phyloP scores from a whole-genome alignment of 2,797 vertebrate species.

The Cyprinella venusta region DNA sequence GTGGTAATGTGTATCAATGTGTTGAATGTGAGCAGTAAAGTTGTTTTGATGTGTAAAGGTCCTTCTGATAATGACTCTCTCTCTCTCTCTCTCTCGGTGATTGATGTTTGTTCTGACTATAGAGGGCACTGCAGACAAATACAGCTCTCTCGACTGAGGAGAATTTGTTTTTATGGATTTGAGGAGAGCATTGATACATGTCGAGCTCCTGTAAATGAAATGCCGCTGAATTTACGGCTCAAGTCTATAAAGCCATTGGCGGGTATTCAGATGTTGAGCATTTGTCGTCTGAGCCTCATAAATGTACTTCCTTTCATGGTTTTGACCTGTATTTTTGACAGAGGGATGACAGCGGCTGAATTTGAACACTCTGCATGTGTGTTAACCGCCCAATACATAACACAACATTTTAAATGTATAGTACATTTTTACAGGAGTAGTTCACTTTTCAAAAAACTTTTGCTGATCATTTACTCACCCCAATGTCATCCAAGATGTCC shows the following conservation, averaged over 20 bases:
- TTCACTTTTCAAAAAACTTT: too few relatives aligned
- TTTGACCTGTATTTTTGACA: not conserved
- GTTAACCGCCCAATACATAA: not conserved
- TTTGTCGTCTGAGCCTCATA: not conserved
- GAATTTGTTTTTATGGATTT: slow-evolving; percentile 6
- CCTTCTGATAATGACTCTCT: not conserved
- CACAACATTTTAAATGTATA: too few relatives aligned
- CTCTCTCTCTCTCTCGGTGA: slow-evolving; percentile 1
- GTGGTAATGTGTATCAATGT: not conserved
- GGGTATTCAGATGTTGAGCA: not conserved
- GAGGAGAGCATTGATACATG: not conserved
- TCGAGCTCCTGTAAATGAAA: slow-evolving; percentile 25
- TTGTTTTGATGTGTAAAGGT: slow-evolving; percentile 3
- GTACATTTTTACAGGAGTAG: too few relatives aligned
- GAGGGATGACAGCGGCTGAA: not conserved
- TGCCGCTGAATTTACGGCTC: slow-evolving; percentile 1
- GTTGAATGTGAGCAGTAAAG: slow-evolving; percentile 12
- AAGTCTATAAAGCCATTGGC: not conserved
- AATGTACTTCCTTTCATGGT: not conserved
- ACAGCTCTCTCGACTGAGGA: slow-evolving; percentile 1
- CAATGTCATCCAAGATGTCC: too few relatives aligned
- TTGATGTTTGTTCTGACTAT: slow-evolving; percentile 46
- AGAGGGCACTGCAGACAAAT: slow-evolving; percentile 60
- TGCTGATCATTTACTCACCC: too few relatives aligned
- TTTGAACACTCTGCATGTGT: not conserved